Percentiles rank a stretch among this genome's conserved stretches.
These are phyloP conservation scores for Epinephelus malabaricus DNA, from an alignment of 2,797 vertebrate species.

Conservation along the genomic window DNA sequence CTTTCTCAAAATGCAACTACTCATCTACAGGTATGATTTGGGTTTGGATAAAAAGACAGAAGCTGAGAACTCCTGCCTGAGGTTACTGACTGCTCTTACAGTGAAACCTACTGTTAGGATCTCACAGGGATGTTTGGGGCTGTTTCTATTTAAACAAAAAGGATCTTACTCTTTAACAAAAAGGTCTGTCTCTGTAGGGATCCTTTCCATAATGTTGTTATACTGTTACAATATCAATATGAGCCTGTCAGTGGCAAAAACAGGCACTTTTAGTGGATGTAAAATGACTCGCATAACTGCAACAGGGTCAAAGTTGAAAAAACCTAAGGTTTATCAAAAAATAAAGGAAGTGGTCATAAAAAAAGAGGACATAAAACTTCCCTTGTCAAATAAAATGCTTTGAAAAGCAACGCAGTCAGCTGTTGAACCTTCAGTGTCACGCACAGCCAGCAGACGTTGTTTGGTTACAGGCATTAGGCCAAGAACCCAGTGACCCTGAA, in stretches of 20 bases:
- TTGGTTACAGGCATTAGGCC: conserved; percentile 1
- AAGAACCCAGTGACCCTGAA: conserved; percentile 39
- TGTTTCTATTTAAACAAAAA: too few relatives aligned
- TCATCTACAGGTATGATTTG: neutral
- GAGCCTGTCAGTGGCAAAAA: too few relatives aligned
- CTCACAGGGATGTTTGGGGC: too few relatives aligned
- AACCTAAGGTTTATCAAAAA: too few relatives aligned
- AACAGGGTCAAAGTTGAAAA: too few relatives aligned
- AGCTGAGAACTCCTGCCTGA: neutral
- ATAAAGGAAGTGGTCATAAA: conserved; percentile 15
- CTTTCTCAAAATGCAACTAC: neutral
- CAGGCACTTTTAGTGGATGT: too few relatives aligned
- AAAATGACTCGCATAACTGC: too few relatives aligned
- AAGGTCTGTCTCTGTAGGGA: too few relatives aligned
- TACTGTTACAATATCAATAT: too few relatives aligned
- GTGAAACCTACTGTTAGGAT: neutral
- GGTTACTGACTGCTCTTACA: neutral
- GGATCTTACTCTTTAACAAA: too few relatives aligned
- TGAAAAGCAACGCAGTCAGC: conserved; percentile 20
- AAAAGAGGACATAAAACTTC: conserved; percentile 27
- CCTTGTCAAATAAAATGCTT: conserved; percentile 1
- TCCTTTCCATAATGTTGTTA: too few relatives aligned
- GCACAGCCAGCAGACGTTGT: conserved; percentile 6
- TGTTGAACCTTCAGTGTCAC: conserved; percentile 11
- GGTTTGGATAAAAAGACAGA: neutral